phyloP scores from a whole-genome alignment of 2,113 vertebrate genomes.

The Stercorarius parasiticus region DNA sequence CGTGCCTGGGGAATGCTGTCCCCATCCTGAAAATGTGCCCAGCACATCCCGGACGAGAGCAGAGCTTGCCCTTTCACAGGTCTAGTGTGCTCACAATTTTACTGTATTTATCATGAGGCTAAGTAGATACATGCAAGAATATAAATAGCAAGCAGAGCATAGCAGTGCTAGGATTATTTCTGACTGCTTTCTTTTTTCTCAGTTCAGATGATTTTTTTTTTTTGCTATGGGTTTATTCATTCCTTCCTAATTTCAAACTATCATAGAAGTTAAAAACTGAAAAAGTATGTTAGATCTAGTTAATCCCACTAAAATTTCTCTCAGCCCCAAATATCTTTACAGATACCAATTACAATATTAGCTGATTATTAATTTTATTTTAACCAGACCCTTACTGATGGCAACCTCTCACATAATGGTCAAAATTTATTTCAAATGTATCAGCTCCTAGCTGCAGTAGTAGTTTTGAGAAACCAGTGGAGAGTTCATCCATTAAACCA shows the following conservation, averaged over 20 bases:
- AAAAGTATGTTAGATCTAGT: not conserved
- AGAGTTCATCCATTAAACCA: not conserved
- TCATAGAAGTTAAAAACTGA: not conserved
- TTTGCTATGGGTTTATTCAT: not conserved
- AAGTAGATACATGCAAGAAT: not conserved
- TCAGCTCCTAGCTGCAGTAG: not conserved
- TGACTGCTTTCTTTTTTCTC: not conserved
- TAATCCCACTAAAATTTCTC: not conserved
- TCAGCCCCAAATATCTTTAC: not conserved
- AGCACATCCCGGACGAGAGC: not conserved
- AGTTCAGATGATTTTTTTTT: not conserved
- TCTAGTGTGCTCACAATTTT: fast-evolving
- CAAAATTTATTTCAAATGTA: not conserved
- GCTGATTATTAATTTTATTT: not conserved
- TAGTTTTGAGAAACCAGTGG: not conserved
- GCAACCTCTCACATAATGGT: not conserved
- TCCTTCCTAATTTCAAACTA: not conserved
- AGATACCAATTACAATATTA: not conserved
- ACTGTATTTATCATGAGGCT: no score
- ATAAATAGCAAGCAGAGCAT: not conserved
- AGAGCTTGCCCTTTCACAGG: not conserved
- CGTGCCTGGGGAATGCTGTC: not conserved
- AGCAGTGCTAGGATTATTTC: not conserved
- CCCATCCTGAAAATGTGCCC: not conserved
- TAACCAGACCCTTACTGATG: not conserved